Conservation (phyloP, 2,797 vertebrate genomes). For the Malurus splendens region DNA sequence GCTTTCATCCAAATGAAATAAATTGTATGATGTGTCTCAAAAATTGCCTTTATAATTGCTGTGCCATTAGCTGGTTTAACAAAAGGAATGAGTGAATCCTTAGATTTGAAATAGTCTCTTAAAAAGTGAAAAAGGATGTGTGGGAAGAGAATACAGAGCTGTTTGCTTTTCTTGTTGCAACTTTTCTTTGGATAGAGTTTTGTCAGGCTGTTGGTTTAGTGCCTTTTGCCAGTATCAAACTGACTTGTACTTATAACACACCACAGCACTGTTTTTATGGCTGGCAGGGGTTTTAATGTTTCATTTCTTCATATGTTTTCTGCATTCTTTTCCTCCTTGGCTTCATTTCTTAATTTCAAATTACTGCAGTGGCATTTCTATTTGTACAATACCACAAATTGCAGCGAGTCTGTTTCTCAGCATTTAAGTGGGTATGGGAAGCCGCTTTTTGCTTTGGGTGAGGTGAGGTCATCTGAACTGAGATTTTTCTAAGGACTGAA, state of each 20-base stretch:
- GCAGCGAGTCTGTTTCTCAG: neutral
- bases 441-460: slow-evolving; percentile 5
- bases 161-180: neutral
- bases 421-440: neutral
- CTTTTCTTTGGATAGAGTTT: neutral
- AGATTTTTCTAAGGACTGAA: neutral
- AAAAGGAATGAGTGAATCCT: neutral
- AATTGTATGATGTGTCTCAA: neutral
- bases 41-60: neutral
- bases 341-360: slow-evolving; percentile 3
- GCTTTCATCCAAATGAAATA: neutral
- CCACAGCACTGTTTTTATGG: neutral
- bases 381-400: slow-evolving; percentile 13
- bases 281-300: neutral
- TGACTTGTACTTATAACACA: neutral
- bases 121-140: neutral
- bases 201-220: neutral
- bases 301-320: neutral
- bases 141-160: neutral
- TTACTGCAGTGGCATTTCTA: neutral
- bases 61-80: neutral
- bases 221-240: neutral
- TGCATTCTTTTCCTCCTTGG: neutral
- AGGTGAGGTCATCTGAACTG: slow-evolving; percentile 18
- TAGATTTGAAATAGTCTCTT: neutral